phyloP scores from a whole-genome alignment of 2,113 vertebrate genomes.

The Platycercus adscitus region DNA sequence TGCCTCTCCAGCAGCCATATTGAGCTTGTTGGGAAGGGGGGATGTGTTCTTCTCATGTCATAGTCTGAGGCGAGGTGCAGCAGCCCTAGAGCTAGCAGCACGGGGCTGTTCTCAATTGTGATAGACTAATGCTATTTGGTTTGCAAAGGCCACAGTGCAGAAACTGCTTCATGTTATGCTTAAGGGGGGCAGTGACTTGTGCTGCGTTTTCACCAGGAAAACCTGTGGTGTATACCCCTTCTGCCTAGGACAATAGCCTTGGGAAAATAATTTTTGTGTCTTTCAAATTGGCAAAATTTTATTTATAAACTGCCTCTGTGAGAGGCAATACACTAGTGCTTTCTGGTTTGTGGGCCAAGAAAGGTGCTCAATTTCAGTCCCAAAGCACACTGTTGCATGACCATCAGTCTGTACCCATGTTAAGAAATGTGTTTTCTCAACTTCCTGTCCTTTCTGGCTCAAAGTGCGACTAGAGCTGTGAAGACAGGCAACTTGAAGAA shows the following conservation, averaged over 20 bases:
- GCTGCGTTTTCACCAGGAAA: neutral
- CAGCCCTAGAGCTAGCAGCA: neutral
- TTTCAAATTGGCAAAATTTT: neutral
- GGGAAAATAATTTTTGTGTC: neutral
- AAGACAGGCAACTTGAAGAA: neutral
- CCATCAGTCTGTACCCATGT: neutral
- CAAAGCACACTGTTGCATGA: neutral
- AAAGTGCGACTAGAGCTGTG: neutral
- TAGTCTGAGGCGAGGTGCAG: neutral
- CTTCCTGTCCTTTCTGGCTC: neutral
- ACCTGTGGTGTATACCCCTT: neutral
- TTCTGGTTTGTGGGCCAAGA: neutral
- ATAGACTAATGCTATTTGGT: neutral
- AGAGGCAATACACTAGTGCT: neutral
- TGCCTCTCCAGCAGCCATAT: neutral
- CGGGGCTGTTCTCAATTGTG: fast-evolving
- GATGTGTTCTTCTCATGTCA: neutral
- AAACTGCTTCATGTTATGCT: neutral
- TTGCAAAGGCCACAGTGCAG: neutral
- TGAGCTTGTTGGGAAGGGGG: neutral
- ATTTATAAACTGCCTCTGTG: neutral
- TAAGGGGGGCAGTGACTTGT: neutral
- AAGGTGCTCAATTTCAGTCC: neutral
- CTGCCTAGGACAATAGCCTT: neutral
- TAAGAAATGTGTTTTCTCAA: neutral